These are phyloP conservation scores for Diorhabda elongata DNA, from an alignment of 1,140 invertebrate species.

Conservation along the genomic window DNA sequence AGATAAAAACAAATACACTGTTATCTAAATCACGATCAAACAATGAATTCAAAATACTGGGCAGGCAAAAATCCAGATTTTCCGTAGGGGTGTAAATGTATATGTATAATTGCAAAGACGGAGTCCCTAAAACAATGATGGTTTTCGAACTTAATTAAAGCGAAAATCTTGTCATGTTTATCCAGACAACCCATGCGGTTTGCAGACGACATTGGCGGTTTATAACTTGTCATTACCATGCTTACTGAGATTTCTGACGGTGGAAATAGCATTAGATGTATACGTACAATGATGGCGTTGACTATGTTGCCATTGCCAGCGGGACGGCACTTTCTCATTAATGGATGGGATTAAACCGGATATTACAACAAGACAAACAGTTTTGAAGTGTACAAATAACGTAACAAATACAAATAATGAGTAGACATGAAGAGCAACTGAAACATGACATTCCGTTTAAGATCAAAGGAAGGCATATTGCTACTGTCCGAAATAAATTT, in stretches of 20 bases:
- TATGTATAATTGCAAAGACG: slow-evolving; percentile 36
- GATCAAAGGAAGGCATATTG: too few species aligned
- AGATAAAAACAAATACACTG: not conserved
- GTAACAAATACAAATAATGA: not conserved
- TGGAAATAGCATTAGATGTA: not conserved
- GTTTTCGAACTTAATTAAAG: slow-evolving; percentile 44
- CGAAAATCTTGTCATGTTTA: slow-evolving; percentile 42
- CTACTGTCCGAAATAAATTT: too few species aligned
- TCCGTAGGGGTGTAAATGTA: slow-evolving; percentile 30
- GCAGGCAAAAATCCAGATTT: slow-evolving; percentile 6
- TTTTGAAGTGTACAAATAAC: slow-evolving; percentile 2
- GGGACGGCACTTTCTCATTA: not conserved
- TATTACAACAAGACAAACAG: slow-evolving; percentile 2
- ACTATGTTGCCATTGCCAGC: not conserved
- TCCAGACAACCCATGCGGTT: slow-evolving; percentile 32
- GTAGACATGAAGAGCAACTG: not conserved
- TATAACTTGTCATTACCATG: slow-evolving; percentile 46
- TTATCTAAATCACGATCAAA: not conserved
- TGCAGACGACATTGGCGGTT: slow-evolving; percentile 40
- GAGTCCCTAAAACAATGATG: slow-evolving; percentile 41
- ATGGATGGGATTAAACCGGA: slow-evolving; percentile 1
- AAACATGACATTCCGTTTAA: too few species aligned
- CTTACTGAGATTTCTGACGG: slow-evolving; percentile 37
- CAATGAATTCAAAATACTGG: slow-evolving; percentile 3
- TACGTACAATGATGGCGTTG: not conserved